Conservation (phyloP, 2,888 invertebrate species). For the Aleiodes alternator region DNA sequence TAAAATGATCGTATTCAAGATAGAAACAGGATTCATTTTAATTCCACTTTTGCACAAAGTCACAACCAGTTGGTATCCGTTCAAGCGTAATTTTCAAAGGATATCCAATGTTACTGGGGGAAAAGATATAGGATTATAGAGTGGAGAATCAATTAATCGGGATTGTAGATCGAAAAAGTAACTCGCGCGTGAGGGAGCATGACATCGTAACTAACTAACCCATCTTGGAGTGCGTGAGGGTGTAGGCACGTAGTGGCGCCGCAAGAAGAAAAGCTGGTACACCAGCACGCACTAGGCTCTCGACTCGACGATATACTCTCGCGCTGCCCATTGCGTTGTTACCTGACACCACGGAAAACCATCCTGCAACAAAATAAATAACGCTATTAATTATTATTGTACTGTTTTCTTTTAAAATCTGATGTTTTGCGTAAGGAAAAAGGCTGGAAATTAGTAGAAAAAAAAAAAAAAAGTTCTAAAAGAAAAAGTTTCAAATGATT, state of each 20-base stretch:
- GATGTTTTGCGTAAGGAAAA: no score
- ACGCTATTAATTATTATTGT: slow-evolving; percentile 28
- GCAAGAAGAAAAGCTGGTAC: slow-evolving; percentile 72
- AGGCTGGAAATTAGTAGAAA: not conserved
- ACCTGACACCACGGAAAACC: slow-evolving; percentile 76
- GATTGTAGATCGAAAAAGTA: slow-evolving; percentile 39
- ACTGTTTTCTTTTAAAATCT: no score
- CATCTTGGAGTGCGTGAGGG: slow-evolving; percentile 73
- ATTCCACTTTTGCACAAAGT: not conserved
- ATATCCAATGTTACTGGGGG: not conserved
- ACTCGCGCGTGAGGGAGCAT: slow-evolving; percentile 34
- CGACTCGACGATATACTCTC: slow-evolving; percentile 72
- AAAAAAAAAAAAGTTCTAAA: no score
- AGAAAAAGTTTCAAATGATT: no score
- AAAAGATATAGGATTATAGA: no score
- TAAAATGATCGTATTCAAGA: no score
- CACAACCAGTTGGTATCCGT: slow-evolving; percentile 1
- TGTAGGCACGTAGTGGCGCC: slow-evolving; percentile 71
- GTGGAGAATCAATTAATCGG: slow-evolving; percentile 29
- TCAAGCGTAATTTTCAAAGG: slow-evolving; percentile 12
- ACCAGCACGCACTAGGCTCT: slow-evolving; percentile 71
- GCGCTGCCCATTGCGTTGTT: slow-evolving; percentile 70
- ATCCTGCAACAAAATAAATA: slow-evolving; percentile 66
- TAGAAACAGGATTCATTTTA: not conserved
- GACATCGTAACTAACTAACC: slow-evolving; percentile 62